These are phyloP conservation scores for Tetramorium alpestre DNA, from an alignment of 1,140 invertebrate genomes.

Conservation along the genomic window DNA sequence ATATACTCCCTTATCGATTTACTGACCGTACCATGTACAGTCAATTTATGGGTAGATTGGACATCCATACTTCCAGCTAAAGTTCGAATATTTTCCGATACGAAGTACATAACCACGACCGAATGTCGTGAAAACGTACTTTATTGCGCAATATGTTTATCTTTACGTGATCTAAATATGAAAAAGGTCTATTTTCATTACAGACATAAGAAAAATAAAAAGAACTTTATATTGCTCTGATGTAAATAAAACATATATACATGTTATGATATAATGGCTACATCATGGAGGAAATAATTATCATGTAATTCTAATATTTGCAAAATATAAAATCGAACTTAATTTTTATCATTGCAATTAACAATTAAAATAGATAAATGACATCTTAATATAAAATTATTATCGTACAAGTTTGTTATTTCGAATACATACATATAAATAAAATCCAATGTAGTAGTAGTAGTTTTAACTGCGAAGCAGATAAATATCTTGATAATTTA, in stretches of 20 bases:
- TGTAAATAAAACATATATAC: neutral
- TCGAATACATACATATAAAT: neutral
- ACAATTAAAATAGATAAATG: neutral
- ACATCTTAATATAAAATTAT: neutral
- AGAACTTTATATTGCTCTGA: neutral
- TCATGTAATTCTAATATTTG: neutral
- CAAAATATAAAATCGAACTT: neutral
- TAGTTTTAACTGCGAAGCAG: neutral
- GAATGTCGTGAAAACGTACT: neutral
- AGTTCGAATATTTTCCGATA: constrained; percentile 19
- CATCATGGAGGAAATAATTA: neutral
- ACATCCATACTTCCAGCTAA: constrained; percentile 13
- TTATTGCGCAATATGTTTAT: constrained; percentile 22
- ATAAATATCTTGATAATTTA: neutral
- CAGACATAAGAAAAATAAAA: neutral
- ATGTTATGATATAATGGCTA: neutral
- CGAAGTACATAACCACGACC: neutral
- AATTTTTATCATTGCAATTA: neutral
- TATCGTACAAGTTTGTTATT: neutral
- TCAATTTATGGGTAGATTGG: constrained; percentile 35
- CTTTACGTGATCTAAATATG: constrained; percentile 18
- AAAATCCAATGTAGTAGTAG: neutral
- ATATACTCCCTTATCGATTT: constrained; percentile 55
- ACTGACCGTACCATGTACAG: constrained; percentile 14
- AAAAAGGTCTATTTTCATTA: constrained; percentile 10